phyloP scores from a whole-genome alignment of 2,888 invertebrate genomes.

The Mimumesa dahlbomi region DNA sequence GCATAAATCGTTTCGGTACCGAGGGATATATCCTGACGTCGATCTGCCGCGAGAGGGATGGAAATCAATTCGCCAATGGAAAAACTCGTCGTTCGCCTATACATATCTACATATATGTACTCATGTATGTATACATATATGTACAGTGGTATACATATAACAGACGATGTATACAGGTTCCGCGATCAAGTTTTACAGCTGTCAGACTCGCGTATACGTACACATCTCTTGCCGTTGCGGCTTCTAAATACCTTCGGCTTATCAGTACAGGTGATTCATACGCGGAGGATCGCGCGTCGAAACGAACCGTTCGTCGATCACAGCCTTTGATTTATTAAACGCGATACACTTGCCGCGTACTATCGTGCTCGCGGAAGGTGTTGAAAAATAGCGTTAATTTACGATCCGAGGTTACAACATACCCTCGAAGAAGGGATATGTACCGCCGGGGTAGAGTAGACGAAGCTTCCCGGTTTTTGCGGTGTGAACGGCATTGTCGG shows the following conservation, averaged over 20 bases:
- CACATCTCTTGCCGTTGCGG: neutral
- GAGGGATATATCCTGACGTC: conserved; percentile 29
- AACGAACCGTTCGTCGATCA: conserved; percentile 16
- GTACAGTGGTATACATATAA: too few species aligned
- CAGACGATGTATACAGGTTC: too few species aligned
- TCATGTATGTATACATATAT: too few species aligned
- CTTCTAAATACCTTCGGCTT: conserved; percentile 18
- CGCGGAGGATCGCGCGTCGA: neutral
- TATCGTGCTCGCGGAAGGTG: neutral
- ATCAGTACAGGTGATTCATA: conserved; percentile 35
- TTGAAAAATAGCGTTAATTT: conserved; percentile 8
- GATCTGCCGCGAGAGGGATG: conserved; percentile 29
- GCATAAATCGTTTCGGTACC: conserved; percentile 50
- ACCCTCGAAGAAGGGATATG: too few species aligned
- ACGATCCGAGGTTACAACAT: neutral
- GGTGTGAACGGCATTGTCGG: too few species aligned
- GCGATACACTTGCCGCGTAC: conserved; percentile 1
- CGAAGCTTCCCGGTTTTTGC: too few species aligned
- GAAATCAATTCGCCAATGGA: conserved; percentile 34
- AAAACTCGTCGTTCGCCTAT: neutral
- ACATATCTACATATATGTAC: too few species aligned
- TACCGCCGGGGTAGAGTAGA: too few species aligned
- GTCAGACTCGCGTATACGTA: conserved; percentile 10
- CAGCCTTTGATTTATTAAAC: conserved; percentile 32
- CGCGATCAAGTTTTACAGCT: neutral